These are phyloP conservation scores for Euzophera pinguis DNA, from an alignment of 2,888 invertebrate species.

Conservation along the genomic window DNA sequence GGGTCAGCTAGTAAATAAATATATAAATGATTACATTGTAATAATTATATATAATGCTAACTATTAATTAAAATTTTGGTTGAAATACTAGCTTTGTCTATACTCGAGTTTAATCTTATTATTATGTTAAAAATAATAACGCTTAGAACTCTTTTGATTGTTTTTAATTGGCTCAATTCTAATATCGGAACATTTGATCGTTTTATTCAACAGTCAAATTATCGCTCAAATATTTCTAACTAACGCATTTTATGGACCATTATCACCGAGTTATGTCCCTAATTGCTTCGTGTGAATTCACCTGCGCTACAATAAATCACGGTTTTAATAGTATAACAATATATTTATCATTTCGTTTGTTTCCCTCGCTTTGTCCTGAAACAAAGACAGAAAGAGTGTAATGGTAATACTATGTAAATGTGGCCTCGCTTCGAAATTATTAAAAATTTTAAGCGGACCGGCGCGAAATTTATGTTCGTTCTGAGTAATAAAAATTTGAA, in stretches of 20 bases:
- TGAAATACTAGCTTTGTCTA: too few relatives aligned
- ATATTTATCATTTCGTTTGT: constrained; percentile 25
- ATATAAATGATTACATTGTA: too few relatives aligned
- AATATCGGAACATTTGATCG: neutral
- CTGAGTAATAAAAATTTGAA: constrained; percentile 23
- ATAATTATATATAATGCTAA: too few relatives aligned
- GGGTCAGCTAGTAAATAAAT: too few relatives aligned
- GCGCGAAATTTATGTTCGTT: constrained; percentile 24
- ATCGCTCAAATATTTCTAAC: neutral
- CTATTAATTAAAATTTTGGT: too few relatives aligned
- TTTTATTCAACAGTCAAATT: neutral
- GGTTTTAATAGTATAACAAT: constrained; percentile 21
- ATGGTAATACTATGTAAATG: constrained; percentile 28
- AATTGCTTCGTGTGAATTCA: constrained; percentile 7
- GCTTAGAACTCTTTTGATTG: too few relatives aligned
- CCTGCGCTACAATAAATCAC: constrained; percentile 15
- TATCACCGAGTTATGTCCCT: constrained; percentile 1
- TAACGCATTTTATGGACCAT: neutral
- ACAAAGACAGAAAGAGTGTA: constrained; percentile 23
- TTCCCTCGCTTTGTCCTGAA: constrained; percentile 19
- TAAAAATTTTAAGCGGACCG: constrained; percentile 22
- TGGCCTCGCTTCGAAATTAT: constrained; percentile 19
- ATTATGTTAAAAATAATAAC: too few relatives aligned
- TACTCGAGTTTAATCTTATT: too few relatives aligned
- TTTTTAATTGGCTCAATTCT: too few relatives aligned